Evolutionary conservation across 2,113 vertebrate genomes (phyloP).

Genomic region (Malurus cyaneus): DNA sequence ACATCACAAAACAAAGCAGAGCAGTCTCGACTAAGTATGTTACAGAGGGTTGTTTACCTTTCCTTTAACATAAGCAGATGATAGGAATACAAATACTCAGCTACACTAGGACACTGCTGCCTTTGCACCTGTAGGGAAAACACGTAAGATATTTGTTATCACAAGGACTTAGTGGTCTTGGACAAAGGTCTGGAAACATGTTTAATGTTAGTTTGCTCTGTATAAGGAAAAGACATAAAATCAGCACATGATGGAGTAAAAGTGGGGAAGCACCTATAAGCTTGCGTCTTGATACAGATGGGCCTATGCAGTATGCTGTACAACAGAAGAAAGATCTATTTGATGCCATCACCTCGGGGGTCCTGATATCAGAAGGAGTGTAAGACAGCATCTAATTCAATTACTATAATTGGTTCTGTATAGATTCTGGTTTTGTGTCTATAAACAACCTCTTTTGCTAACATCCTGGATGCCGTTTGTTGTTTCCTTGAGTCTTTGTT

Average conservation of each 20-base stretch:
- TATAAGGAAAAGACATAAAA: neutral
- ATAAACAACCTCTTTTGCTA: neutral
- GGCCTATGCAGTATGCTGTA: neutral
- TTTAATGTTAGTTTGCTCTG: neutral
- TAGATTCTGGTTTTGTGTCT: neutral
- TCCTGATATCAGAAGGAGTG: neutral
- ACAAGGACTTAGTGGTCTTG: neutral
- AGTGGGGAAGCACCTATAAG: neutral
- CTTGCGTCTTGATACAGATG: neutral
- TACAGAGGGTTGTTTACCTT: no score
- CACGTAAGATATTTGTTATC: neutral
- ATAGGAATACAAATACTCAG: no score
- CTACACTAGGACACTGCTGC: neutral
- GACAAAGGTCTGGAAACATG: neutral
- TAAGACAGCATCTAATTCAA: neutral
- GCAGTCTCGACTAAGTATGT: no score
- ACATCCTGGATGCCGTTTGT: neutral
- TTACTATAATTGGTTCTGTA: neutral
- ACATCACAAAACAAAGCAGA: no score
- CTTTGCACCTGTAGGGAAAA: neutral
- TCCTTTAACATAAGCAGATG: no score
- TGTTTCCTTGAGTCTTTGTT: neutral
- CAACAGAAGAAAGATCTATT: neutral
- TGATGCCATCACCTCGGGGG: neutral
- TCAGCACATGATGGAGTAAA: neutral